Percentiles rank a stretch among this genome's conserved stretches.
phyloP scores from a whole-genome alignment of 2,888 invertebrate species.

The Drosophila lutescens region DNA sequence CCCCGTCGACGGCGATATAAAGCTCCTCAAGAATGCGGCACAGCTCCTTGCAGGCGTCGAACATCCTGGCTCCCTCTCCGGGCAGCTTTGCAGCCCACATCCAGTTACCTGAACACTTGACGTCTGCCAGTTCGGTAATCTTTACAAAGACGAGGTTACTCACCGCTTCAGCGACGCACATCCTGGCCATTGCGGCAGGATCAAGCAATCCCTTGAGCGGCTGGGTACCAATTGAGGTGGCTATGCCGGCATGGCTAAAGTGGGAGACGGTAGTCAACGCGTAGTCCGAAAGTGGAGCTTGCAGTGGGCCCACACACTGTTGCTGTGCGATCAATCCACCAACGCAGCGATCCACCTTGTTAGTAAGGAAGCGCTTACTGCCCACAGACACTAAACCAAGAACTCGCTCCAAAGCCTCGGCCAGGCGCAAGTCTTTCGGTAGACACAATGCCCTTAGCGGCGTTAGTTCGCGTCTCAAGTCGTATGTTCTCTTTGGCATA shows the following conservation, averaged over 20 bases:
- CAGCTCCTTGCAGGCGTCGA: conserved; percentile 94
- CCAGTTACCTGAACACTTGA: conserved; percentile 99
- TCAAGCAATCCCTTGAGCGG: conserved; percentile 93
- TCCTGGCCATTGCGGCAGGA: conserved; percentile 94
- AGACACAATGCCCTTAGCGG: conserved; percentile 83
- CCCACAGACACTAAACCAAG: conserved; percentile 95
- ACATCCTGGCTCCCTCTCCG: conserved; percentile 95
- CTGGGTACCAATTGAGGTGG: conserved; percentile 98
- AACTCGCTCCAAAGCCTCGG: conserved; percentile 86
- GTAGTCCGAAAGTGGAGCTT: conserved; percentile 97
- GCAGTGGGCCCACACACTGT: conserved; percentile 98
- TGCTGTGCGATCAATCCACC: conserved; percentile 98
- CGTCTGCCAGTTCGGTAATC: conserved; percentile 89
- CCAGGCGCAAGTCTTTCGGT: conserved; percentile 78
- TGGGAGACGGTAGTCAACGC: conserved; percentile 95
- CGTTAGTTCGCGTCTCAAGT: conserved; percentile 81
- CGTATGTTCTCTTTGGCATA: conserved; percentile 91
- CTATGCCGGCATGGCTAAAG: conserved; percentile 93
- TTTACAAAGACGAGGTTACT: conserved; percentile 94
- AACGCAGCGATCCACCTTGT: conserved; percentile 97
- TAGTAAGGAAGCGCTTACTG: conserved; percentile 97
- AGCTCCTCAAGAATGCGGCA: conserved; percentile 92
- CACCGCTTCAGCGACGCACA: conserved; percentile 97
- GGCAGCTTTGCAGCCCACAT: conserved; percentile 99
- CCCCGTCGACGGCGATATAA: conserved; percentile 96